Evolutionary conservation across 2,797 vertebrate species (phyloP).

Genomic region (Chelon labrosus): DNA sequence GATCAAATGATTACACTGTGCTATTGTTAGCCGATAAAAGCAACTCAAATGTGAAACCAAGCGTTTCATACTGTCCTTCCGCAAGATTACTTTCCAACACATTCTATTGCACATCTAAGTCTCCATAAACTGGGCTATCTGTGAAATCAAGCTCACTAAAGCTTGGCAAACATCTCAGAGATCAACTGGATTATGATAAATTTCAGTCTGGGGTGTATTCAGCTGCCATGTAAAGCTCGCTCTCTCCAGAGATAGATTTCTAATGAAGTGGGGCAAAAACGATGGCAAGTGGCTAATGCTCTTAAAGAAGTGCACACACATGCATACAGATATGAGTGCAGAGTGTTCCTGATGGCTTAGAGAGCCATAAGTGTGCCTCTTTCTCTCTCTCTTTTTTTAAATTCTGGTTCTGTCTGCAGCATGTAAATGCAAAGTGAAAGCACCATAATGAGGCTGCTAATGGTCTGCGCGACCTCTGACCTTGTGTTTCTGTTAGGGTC

Average conservation of each 20-base stretch:
- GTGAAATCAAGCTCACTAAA: slow-evolving; percentile 65
- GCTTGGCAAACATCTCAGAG: slow-evolving; percentile 68
- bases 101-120: slow-evolving; percentile 67
- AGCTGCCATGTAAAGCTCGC: slow-evolving; percentile 62
- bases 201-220: slow-evolving; percentile 66
- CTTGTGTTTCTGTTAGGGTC: slow-evolving; percentile 77
- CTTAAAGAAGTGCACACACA: slow-evolving; percentile 44
- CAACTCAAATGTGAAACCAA: slow-evolving; percentile 58
- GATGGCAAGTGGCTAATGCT: slow-evolving; percentile 59
- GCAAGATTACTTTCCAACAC: slow-evolving; percentile 64
- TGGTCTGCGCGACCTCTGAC: slow-evolving; percentile 78
- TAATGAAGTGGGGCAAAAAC: slow-evolving; percentile 50
- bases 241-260: slow-evolving; percentile 47
- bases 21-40: slow-evolving; percentile 66
- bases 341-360: slow-evolving; percentile 22
- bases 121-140: slow-evolving; percentile 73
- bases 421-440: slow-evolving; percentile 70
- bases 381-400: slow-evolving; percentile 37
- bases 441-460: slow-evolving; percentile 79
- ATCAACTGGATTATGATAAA: slow-evolving; percentile 73
- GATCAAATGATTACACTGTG: slow-evolving; percentile 41
- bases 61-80: slow-evolving; percentile 44
- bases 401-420: slow-evolving; percentile 35
- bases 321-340: slow-evolving; percentile 15
- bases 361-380: slow-evolving; percentile 36